phyloP scores from a whole-genome alignment of 2,113 vertebrate species.

The Tursiops truncatus region DNA sequence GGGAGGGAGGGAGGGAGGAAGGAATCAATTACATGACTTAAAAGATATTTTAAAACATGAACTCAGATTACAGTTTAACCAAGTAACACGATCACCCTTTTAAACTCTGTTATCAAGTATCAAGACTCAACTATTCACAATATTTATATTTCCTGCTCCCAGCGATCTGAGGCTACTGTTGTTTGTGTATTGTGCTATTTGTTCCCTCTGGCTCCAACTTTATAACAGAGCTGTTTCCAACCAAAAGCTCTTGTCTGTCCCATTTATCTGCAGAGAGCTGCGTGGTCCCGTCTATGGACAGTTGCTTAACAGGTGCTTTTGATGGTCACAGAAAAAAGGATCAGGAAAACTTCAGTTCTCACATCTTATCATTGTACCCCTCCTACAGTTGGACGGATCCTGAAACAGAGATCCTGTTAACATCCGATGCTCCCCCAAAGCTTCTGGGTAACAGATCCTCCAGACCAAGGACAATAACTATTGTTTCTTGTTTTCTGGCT shows the following conservation, averaged over 20 bases:
- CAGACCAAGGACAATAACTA: conserved; percentile 3
- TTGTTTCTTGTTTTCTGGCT: conserved; percentile 3
- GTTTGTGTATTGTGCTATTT: not conserved
- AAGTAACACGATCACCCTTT: not conserved
- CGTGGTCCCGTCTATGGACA: not conserved
- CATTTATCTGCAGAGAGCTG: not conserved
- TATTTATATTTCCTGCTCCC: not conserved
- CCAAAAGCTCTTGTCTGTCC: not conserved
- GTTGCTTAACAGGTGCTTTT: not conserved
- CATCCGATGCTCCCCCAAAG: not conserved
- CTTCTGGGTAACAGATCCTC: not conserved
- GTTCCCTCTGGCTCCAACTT: not conserved
- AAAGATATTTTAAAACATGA: not conserved
- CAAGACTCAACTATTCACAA: not conserved
- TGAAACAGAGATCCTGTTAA: not conserved
- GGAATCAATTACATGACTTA: not conserved
- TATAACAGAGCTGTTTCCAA: not conserved
- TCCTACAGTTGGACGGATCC: not conserved
- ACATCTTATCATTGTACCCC: not conserved
- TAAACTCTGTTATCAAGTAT: not conserved
- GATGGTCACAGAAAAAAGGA: not conserved
- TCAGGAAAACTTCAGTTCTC: not conserved
- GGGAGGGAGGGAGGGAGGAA: not conserved
- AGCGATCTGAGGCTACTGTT: not conserved
- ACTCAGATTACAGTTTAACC: not conserved